These are phyloP conservation scores for Agraylea sexmaculata DNA, from an alignment of 1,140 invertebrate species.

Conservation along the genomic window DNA sequence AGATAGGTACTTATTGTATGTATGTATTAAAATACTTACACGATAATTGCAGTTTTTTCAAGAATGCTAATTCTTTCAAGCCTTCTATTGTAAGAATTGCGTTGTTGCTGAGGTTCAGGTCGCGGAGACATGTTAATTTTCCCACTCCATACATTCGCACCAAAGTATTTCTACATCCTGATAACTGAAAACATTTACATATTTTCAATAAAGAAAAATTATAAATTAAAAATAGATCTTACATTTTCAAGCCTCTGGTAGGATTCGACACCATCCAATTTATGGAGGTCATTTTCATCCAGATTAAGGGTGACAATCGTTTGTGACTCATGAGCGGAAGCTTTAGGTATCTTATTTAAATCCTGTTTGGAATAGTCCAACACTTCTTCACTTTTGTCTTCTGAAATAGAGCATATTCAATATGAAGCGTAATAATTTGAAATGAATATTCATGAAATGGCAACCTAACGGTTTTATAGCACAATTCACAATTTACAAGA, in stretches of 20 bases:
- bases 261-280: slow-evolving; percentile 75
- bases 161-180: slow-evolving; percentile 70
- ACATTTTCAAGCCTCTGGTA: slow-evolving; percentile 73
- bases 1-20: background rate
- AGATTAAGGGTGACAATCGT: slow-evolving; percentile 62
- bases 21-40: slow-evolving; percentile 50
- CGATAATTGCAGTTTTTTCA: slow-evolving; percentile 53
- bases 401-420: too few relatives aligned
- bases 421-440: too few relatives aligned
- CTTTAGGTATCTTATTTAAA: slow-evolving; percentile 62
- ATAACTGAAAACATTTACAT: slow-evolving; percentile 49
- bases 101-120: slow-evolving; percentile 77
- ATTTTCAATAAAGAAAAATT: slow-evolving; percentile 8
- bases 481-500: too few relatives aligned
- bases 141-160: slow-evolving; percentile 78
- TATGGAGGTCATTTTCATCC: slow-evolving; percentile 77
- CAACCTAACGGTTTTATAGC: too few relatives aligned
- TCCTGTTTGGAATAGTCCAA: slow-evolving; percentile 56
- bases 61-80: slow-evolving; percentile 66
- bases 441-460: too few relatives aligned
- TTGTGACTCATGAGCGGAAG: slow-evolving; percentile 47
- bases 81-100: slow-evolving; percentile 81
- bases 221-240: slow-evolving; percentile 21
- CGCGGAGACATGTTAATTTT: slow-evolving; percentile 62
- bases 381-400: too few relatives aligned